These are phyloP conservation scores for Heteromurus nitidus DNA, from an alignment of 2,888 invertebrate genomes.

Conservation along the genomic window DNA sequence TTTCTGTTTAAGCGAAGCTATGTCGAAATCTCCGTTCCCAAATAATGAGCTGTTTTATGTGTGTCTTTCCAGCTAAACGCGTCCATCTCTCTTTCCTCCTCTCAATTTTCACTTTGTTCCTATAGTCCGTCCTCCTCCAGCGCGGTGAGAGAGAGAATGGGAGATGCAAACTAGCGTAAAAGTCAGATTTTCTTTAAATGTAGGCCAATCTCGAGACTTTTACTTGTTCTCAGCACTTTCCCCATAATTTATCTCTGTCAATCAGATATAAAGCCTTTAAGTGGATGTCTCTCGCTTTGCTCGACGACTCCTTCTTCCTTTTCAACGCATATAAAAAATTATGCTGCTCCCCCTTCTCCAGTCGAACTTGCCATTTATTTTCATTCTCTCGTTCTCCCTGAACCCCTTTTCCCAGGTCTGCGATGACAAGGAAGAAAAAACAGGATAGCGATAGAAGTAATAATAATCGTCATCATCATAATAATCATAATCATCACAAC, in stretches of 20 bases:
- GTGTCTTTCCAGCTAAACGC: too few species aligned
- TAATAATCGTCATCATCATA: too few species aligned
- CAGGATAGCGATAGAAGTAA: too few species aligned
- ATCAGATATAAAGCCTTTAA: slow-evolving; percentile 44
- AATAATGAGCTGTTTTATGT: background rate
- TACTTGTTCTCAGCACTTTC: background rate
- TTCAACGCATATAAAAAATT: slow-evolving; percentile 1
- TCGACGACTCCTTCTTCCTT: background rate
- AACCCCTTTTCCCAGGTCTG: too few species aligned
- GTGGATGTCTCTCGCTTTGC: slow-evolving; percentile 14
- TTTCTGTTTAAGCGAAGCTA: too few species aligned
- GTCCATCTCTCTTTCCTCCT: background rate
- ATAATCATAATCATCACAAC: too few species aligned
- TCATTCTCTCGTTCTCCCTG: too few species aligned
- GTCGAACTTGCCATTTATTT: background rate
- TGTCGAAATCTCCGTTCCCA: too few species aligned
- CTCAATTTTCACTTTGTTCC: slow-evolving; percentile 4
- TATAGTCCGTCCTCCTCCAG: background rate
- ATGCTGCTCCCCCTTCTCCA: too few species aligned
- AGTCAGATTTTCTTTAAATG: slow-evolving; percentile 29
- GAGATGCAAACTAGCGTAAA: slow-evolving; percentile 27
- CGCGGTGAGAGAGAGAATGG: background rate
- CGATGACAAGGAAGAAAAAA: too few species aligned
- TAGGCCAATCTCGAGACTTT: slow-evolving; percentile 8
- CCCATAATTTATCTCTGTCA: slow-evolving; percentile 57